phyloP scores from a whole-genome alignment of 2,113 vertebrate species.

The Syngnathus typhle region DNA sequence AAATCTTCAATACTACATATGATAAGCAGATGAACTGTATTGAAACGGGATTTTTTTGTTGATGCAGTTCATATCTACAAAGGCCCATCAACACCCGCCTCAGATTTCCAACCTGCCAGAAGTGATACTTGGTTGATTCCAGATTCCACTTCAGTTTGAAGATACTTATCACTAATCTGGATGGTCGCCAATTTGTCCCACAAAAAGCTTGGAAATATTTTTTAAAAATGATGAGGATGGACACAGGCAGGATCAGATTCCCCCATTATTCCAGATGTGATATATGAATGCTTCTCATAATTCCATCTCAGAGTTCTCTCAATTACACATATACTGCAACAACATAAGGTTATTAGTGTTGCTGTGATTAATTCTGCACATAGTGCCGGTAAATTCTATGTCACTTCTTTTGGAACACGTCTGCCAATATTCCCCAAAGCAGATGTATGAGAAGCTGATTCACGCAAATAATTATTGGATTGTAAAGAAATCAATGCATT shows the following conservation, averaged over 20 bases:
- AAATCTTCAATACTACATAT: neutral
- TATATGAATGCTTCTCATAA: constrained; percentile 25
- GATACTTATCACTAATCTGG: constrained; percentile 2
- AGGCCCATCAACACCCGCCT: too few species aligned
- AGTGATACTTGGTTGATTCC: neutral
- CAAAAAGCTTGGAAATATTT: constrained; percentile 27
- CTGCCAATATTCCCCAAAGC: constrained; percentile 15
- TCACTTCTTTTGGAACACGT: constrained; percentile 32
- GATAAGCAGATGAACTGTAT: neutral
- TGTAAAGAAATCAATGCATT: neutral
- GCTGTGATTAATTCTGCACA: constrained; percentile 33
- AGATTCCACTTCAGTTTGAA: constrained; percentile 16
- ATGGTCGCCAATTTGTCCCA: constrained; percentile 10
- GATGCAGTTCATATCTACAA: too few species aligned
- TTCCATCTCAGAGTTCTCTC: constrained; percentile 20
- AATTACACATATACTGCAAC: constrained; percentile 26
- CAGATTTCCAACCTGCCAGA: too few species aligned
- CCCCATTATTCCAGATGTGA: constrained; percentile 18
- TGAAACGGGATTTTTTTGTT: too few species aligned
- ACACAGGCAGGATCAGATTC: constrained; percentile 50
- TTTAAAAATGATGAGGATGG: constrained; percentile 23
- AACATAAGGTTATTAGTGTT: constrained; percentile 49
- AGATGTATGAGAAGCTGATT: constrained; percentile 32
- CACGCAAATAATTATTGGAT: constrained; percentile 9
- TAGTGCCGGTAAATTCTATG: constrained; percentile 14